These are phyloP conservation scores for Paramormyrops kingsleyae DNA, from an alignment of 2,113 vertebrate species.

Conservation along the genomic window DNA sequence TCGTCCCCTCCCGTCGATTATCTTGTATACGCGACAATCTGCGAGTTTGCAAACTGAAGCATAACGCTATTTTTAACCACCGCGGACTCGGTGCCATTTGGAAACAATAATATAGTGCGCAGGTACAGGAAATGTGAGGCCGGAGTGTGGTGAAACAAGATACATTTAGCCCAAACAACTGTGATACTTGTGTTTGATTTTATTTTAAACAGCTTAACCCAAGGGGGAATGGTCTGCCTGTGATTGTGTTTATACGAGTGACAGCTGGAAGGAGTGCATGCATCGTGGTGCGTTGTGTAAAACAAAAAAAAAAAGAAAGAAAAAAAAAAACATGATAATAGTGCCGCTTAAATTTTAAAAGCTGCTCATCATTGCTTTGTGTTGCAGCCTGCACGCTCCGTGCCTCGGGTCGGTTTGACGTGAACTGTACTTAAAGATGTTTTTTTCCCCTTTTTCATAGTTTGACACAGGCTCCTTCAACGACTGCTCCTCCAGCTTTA, in stretches of 20 bases:
- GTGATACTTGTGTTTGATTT: conserved; percentile 1
- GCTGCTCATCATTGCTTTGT: neutral
- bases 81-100: neutral
- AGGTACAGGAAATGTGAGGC: neutral
- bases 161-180: neutral
- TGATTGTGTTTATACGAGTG: conserved; percentile 6
- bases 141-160: neutral
- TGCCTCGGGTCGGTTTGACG: neutral
- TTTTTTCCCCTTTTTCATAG: neutral
- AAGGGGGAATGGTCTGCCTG: neutral
- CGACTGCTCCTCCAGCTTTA: neutral
- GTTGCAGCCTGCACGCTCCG: neutral
- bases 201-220: conserved; percentile 3
- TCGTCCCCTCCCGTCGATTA: neutral
- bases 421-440: neutral
- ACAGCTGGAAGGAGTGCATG: neutral
- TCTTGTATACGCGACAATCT: conserved; percentile 1
- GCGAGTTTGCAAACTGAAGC: neutral
- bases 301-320: neutral
- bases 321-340: neutral
- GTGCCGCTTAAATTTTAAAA: neutral
- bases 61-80: neutral
- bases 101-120: conserved; percentile 1
- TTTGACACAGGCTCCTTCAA: neutral
- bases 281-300: neutral